Conservation (phyloP, 2,888 invertebrate genomes). For the Drosophila heteroneura region DNA sequence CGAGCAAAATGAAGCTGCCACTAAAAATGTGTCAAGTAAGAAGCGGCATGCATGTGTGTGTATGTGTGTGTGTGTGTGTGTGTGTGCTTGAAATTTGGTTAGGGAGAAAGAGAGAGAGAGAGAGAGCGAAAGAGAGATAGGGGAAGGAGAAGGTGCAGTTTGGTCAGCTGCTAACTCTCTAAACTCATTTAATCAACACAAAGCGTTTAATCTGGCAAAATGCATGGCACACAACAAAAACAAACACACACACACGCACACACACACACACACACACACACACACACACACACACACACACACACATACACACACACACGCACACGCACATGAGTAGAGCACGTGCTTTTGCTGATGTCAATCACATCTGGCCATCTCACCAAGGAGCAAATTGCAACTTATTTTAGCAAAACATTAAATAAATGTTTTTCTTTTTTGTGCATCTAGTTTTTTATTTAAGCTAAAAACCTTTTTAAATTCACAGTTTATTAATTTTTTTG, state of each 20-base stretch:
- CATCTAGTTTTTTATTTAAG: background rate
- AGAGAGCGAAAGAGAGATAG: background rate
- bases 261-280: background rate
- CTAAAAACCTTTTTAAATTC: background rate
- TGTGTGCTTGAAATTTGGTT: background rate
- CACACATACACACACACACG: background rate
- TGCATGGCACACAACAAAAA: conserved; percentile 35
- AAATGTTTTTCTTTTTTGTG: background rate
- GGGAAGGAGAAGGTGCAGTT: conserved; percentile 16
- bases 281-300: background rate
- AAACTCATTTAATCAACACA: conserved; percentile 76
- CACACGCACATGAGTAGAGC: conserved; percentile 1
- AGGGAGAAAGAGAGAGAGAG: conserved; percentile 5
- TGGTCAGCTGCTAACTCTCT: conserved; percentile 51
- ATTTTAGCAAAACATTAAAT: background rate
- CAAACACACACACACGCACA: conserved; percentile 9
- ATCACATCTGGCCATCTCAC: conserved; percentile 38
- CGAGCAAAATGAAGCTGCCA: conserved; percentile 5
- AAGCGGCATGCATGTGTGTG: background rate
- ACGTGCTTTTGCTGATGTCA: conserved; percentile 44
- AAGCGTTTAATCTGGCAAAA: conserved; percentile 73
- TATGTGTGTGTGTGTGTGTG: conserved; percentile 1
- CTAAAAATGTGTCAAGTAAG: conserved; percentile 58
- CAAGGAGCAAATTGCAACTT: conserved; percentile 5
- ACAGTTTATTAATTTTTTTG: background rate